Percentiles rank a stretch among this genome's conserved stretches.
These are phyloP conservation scores for Philopedon plagiatum DNA, from an alignment of 2,888 invertebrate species.

Conservation along the genomic window DNA sequence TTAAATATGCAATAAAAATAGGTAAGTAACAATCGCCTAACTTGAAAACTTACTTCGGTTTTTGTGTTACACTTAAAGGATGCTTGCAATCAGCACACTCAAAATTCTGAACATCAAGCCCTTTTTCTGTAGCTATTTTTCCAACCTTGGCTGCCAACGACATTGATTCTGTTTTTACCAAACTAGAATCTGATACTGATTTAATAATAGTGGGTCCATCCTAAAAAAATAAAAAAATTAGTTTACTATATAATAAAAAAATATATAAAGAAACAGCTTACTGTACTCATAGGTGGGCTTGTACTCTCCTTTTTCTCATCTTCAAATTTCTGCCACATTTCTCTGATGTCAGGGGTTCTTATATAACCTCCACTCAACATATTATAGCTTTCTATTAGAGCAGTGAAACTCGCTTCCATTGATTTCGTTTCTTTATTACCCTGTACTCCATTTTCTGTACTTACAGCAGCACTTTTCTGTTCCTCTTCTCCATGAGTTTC, in stretches of 20 bases:
- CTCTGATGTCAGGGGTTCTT: constrained; percentile 74
- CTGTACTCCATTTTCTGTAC: constrained; percentile 29
- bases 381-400: constrained; percentile 74
- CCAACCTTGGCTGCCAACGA: constrained; percentile 78
- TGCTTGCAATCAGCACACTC: constrained; percentile 83
- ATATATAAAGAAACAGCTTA: constrained; percentile 10
- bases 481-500: constrained; percentile 55
- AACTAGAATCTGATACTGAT: constrained; percentile 42
- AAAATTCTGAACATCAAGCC: constrained; percentile 89
- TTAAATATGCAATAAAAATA: neutral
- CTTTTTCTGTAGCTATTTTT: constrained; percentile 81
- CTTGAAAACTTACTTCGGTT: constrained; percentile 67
- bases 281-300: constrained; percentile 1
- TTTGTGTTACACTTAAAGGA: constrained; percentile 75
- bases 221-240: constrained; percentile 19
- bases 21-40: neutral
- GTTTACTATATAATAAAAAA: neutral
- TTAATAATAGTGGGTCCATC: constrained; percentile 34
- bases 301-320: constrained; percentile 61
- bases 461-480: constrained; percentile 25
- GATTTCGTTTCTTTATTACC: constrained; percentile 57
- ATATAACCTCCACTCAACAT: constrained; percentile 67
- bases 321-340: constrained; percentile 72
- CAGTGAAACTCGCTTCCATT: constrained; percentile 73
- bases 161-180: constrained; percentile 53